Evolutionary conservation across 2,113 vertebrate genomes (phyloP), one percentile per base, ranked within the genome.

Genomic region (Alethe castanea): DNA sequence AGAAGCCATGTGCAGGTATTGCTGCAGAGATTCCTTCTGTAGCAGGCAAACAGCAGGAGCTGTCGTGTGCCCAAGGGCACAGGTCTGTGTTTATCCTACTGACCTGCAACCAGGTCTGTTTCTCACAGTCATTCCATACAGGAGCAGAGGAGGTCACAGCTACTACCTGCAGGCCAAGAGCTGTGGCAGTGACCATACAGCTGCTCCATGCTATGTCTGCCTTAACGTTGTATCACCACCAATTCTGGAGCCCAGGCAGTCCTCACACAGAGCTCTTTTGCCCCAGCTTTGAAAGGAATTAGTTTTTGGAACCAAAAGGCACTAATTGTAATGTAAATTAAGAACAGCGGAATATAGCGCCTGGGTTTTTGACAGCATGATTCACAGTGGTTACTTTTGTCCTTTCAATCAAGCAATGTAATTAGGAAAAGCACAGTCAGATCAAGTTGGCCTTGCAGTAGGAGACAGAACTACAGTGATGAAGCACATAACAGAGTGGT

Each of bases 371-470:
- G 92, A 93, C 91, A 95, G 62, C 60, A 33, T 80, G 47, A 80
- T 79, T 82, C 85, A 86, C 66, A 90, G 74, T 18, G 31, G 54
- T 83, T 80, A 87, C 88, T 95, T 93, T 74, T n/a, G 50, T 91
- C 69, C 80, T 92, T 79, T 86, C 70, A 57, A 13, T 71, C 69
- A 94, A 71, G 64, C 5, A 1, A 88, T 77, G 38, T 29, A 76
- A 67, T 89, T 74, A 87, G 79, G 72, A 85, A 88, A 81, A 92
- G 52, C n/a, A 71, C 25, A 85, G 66, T 54, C 45, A 87, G 82
- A 79, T 53, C 0, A 4, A 82, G 61, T 44, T 80, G 81, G 54
- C 52, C 62, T 87, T 87, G 71, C 52, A 94, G 71, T 50, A 78
- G 47, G 40, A 81, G 85, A 64, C n/a, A 94, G 80, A 95, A 33